Evolutionary conservation across 2,888 invertebrate species (phyloP).

Genomic region (Dryococelus australis): DNA sequence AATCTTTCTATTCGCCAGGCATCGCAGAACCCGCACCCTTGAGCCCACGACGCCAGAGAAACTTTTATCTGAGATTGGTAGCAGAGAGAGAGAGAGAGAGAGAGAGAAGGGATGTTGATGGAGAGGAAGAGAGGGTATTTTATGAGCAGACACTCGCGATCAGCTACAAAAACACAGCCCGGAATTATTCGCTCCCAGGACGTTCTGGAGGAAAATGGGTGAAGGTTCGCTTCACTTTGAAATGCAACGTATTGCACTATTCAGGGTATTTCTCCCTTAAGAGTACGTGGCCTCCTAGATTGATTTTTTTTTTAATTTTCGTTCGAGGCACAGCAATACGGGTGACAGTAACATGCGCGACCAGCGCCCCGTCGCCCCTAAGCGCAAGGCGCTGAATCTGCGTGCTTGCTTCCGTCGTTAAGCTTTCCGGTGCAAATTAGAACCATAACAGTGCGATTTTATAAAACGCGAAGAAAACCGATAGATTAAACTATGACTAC

Average conservation of each 20-base stretch:
- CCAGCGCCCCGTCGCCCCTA: too few relatives aligned
- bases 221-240: background rate
- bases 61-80: slow-evolving; percentile 9
- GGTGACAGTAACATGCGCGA: too few relatives aligned
- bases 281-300: too few relatives aligned
- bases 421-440: too few relatives aligned
- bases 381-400: too few relatives aligned
- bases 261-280: background rate
- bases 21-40: background rate
- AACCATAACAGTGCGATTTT: too few relatives aligned
- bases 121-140: background rate
- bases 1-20: background rate
- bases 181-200: background rate
- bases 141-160: background rate
- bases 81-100: background rate
- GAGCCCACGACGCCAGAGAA: background rate
- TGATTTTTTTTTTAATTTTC: too few relatives aligned
- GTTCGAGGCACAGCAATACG: too few relatives aligned
- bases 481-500: too few relatives aligned
- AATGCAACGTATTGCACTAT: background rate
- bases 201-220: background rate
- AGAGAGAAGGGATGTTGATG: background rate
- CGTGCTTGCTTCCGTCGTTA: too few relatives aligned
- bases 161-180: background rate
- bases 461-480: too few relatives aligned